A percentile compares a stretch with the other conserved stretches of the same genome.
These are phyloP conservation scores for Octomys mimax DNA, from an alignment of 2,797 vertebrate genomes.

Conservation along the genomic window DNA sequence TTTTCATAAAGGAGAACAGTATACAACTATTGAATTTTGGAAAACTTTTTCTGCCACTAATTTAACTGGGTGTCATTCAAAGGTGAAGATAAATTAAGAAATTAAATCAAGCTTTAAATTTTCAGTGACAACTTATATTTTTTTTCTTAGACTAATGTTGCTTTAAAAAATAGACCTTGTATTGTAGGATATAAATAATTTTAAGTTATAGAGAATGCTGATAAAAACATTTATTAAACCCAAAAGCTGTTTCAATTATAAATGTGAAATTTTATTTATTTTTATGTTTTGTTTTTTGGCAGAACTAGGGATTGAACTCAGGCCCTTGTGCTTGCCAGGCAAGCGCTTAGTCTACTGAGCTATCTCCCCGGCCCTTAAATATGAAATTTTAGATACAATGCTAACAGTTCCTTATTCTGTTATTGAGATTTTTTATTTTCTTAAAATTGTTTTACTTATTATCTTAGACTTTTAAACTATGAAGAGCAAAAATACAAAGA, in stretches of 20 bases:
- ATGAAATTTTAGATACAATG: neutral
- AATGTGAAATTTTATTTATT: neutral
- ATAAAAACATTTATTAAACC: neutral
- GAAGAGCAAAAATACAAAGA: neutral
- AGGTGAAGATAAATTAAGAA: neutral
- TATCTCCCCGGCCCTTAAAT: neutral
- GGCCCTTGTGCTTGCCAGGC: no score
- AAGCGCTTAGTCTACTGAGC: no score
- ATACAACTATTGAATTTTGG: neutral
- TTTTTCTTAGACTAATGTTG: neutral
- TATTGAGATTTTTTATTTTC: neutral
- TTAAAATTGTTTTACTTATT: slow-evolving; percentile 36
- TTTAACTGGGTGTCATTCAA: neutral
- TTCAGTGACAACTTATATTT: neutral
- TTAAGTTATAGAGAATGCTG: slow-evolving; percentile 27
- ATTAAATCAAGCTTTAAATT: slow-evolving; percentile 20
- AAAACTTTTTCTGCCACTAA: neutral
- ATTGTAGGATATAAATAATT: neutral
- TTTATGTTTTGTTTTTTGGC: no score
- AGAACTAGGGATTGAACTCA: no score
- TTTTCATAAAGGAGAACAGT: neutral
- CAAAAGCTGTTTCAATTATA: neutral
- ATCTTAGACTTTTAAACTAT: neutral
- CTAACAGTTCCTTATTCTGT: neutral
- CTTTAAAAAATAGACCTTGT: neutral